Evolutionary conservation across 2,888 invertebrate species (phyloP).

Genomic region (Clanis bilineata): DNA sequence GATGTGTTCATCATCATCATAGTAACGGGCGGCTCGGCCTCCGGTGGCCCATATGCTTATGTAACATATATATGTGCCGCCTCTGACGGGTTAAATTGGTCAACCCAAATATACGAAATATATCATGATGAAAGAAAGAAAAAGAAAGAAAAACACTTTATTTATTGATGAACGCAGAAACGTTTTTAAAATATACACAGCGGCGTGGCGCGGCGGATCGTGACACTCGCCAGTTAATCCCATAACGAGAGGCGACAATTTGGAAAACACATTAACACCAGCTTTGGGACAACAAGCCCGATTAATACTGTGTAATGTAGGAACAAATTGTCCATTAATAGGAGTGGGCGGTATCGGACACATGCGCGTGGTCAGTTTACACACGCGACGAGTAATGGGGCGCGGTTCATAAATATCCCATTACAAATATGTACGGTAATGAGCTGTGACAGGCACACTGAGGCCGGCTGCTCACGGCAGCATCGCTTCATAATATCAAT

Average conservation of each 20-base stretch:
- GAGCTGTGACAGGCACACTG: constrained; percentile 6
- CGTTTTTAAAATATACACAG: too few relatives aligned
- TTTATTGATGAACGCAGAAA: too few relatives aligned
- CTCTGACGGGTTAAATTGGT: too few relatives aligned
- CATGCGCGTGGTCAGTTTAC: background rate
- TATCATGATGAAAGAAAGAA: too few relatives aligned
- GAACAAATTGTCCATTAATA: background rate
- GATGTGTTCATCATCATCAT: too few relatives aligned
- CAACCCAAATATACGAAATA: too few relatives aligned
- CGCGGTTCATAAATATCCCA: constrained; percentile 21
- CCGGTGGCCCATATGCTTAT: too few relatives aligned
- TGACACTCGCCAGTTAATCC: constrained; percentile 2
- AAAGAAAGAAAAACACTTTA: too few relatives aligned
- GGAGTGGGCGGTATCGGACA: background rate
- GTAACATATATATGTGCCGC: too few relatives aligned
- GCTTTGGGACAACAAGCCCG: constrained; percentile 4
- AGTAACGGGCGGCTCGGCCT: too few relatives aligned
- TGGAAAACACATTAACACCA: constrained; percentile 3
- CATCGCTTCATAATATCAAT: background rate
- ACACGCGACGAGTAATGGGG: constrained; percentile 12
- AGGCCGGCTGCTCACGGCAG: background rate
- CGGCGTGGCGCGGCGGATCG: background rate
- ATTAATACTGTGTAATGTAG: constrained; percentile 6
- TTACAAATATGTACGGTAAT: constrained; percentile 27
- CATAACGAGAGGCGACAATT: constrained; percentile 9